These are phyloP conservation scores for Peromyscus aztecus DNA, from an alignment of 2,797 vertebrate genomes.

Conservation along the genomic window DNA sequence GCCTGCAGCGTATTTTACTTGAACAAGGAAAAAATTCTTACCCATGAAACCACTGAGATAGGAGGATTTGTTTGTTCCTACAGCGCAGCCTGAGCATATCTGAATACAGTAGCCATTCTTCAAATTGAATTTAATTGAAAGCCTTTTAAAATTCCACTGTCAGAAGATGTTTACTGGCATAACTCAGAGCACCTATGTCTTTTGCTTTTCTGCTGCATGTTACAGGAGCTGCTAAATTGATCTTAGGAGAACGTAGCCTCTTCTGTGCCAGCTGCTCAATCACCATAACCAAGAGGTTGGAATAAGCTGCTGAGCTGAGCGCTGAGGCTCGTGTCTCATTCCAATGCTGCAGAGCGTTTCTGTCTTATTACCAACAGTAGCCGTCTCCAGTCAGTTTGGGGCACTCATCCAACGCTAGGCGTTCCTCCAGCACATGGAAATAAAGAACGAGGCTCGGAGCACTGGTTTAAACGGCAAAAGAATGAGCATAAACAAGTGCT, in stretches of 20 bases:
- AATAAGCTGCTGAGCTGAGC: not conserved
- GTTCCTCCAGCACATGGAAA: not conserved
- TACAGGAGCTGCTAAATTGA: constrained; percentile 46
- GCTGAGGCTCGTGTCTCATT: not conserved
- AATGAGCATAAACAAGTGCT: not conserved
- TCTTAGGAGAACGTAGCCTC: not conserved
- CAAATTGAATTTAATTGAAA: constrained; percentile 64
- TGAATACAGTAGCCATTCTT: constrained; percentile 4
- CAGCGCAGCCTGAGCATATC: not conserved
- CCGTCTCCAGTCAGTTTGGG: not conserved
- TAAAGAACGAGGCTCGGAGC: not conserved
- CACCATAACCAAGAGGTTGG: not conserved
- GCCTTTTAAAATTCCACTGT: constrained; percentile 44
- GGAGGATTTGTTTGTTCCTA: constrained; percentile 23
- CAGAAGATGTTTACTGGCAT: constrained; percentile 11
- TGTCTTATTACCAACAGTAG: not conserved
- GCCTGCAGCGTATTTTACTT: not conserved
- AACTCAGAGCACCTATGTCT: constrained; percentile 22
- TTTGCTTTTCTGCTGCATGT: constrained; percentile 2
- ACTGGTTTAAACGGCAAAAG: not conserved
- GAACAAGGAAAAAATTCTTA: constrained; percentile 29
- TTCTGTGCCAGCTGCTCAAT: not conserved
- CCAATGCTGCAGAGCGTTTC: constrained; percentile 14
- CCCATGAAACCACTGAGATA: not conserved
- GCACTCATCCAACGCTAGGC: not conserved